A percentile compares a stretch with the other conserved stretches of the same genome.
phyloP scores from a whole-genome alignment of 2,888 invertebrate species.

The Gisinianus flammeolus region DNA sequence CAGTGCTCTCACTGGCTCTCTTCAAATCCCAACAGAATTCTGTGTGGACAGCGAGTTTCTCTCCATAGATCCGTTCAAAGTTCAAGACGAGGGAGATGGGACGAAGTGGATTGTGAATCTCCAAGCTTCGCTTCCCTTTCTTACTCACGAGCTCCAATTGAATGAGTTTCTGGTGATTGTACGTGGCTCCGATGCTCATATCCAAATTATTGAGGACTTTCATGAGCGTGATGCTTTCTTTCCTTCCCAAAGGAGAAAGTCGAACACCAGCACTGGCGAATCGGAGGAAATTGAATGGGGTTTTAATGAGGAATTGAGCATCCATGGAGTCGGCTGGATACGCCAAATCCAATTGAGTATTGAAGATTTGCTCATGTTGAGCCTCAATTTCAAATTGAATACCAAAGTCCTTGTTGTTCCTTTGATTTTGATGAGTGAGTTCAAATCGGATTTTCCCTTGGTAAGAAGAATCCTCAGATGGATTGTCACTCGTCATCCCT shows the following conservation, averaged over 20 bases:
- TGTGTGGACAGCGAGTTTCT: conserved; percentile 47
- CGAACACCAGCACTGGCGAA: conserved; percentile 44
- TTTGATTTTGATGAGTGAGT: neutral
- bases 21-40: conserved; percentile 60
- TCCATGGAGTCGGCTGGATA: conserved; percentile 40
- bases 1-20: conserved; percentile 48
- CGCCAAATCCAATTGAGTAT: neutral
- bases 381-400: neutral
- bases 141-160: conserved; percentile 52
- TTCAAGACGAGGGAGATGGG: conserved; percentile 58
- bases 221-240: conserved; percentile 24
- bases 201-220: conserved; percentile 47
- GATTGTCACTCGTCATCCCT: conserved; percentile 41
- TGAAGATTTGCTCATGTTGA: conserved; percentile 17
- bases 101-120: conserved; percentile 59
- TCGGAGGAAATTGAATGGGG: conserved; percentile 50
- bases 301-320: conserved; percentile 39
- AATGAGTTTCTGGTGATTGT: conserved; percentile 49
- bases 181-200: conserved; percentile 39
- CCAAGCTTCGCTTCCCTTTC: conserved; percentile 50
- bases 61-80: conserved; percentile 46
- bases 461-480: neutral
- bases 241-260: conserved; percentile 41
- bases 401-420: neutral
- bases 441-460: conserved; percentile 25